phyloP scores from a whole-genome alignment of 30 jellyfish, hydroid and myxozoan genomes.

The Nemopilema nomurai region DNA sequence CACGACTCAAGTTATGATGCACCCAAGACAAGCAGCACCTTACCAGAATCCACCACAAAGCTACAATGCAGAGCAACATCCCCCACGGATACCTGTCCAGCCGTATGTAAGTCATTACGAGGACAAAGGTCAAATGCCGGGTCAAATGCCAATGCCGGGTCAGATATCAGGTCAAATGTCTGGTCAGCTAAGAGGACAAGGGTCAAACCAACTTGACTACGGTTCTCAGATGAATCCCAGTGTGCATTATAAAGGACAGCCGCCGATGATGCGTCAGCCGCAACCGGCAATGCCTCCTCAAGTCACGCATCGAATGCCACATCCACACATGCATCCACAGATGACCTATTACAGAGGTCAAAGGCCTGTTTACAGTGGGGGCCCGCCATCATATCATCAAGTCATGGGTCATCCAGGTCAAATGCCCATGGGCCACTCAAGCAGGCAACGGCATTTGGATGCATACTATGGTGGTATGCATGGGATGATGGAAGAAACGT shows the following conservation, averaged over 20 bases:
- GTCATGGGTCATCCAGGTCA: neutral
- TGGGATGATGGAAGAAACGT: slow-evolving; percentile 39
- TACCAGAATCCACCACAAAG: slow-evolving; percentile 28
- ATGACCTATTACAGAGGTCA: slow-evolving; percentile 34
- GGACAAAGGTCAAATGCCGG: slow-evolving; percentile 19
- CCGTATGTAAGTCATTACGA: slow-evolving; percentile 31
- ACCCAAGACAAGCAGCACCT: slow-evolving; percentile 8
- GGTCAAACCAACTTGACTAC: neutral
- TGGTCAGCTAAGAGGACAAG: neutral
- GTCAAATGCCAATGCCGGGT: neutral
- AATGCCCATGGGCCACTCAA: slow-evolving; percentile 4
- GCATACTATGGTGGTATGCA: slow-evolving; percentile 4
- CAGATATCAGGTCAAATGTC: slow-evolving; percentile 6
- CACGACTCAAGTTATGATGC: slow-evolving; percentile 16
- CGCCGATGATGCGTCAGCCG: slow-evolving; percentile 3
- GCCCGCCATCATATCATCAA: slow-evolving; percentile 9
- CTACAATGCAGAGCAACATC: slow-evolving; percentile 2
- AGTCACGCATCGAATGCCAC: neutral
- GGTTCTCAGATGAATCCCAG: neutral
- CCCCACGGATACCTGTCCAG: slow-evolving; percentile 19
- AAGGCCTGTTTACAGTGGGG: slow-evolving; percentile 6
- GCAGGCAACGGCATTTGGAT: slow-evolving; percentile 33
- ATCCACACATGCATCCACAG: neutral
- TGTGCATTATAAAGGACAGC: slow-evolving; percentile 10
- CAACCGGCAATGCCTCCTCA: slow-evolving; percentile 32